These are phyloP conservation scores for Bettongia penicillata DNA, from an alignment of 2,113 vertebrate species.

Conservation along the genomic window DNA sequence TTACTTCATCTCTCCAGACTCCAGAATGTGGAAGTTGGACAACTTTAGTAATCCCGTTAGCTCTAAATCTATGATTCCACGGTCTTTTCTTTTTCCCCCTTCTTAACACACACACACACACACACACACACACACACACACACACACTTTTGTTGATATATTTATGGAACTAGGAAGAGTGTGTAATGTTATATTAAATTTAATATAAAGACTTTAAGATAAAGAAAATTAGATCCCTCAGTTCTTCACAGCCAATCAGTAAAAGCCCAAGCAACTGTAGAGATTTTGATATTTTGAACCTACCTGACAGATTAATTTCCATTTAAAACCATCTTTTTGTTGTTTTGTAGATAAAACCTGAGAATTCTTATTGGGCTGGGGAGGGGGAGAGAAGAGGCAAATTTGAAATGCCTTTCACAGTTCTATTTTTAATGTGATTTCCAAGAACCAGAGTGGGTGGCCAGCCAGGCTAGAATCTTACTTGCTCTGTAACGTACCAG, in stretches of 20 bases:
- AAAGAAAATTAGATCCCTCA: background rate
- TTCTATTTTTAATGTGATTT: background rate
- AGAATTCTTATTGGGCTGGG: background rate
- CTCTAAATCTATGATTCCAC: background rate
- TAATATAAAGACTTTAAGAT: background rate
- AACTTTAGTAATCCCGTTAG: background rate
- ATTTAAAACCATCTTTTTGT: background rate
- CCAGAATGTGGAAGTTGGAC: background rate
- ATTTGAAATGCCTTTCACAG: background rate
- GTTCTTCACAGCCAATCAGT: background rate
- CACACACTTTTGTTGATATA: background rate
- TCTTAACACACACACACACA: background rate
- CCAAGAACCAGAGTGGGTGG: background rate
- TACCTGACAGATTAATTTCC: background rate
- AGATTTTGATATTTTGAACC: background rate
- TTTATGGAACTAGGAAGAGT: background rate
- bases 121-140: background rate
- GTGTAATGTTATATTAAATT: background rate
- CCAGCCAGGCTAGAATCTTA: background rate
- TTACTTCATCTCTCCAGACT: background rate
- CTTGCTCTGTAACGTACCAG: background rate
- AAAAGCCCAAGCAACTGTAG: background rate
- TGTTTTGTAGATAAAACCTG: background rate
- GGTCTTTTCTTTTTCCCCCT: background rate
- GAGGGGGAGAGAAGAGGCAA: background rate